phyloP scores from a whole-genome alignment of 2,113 vertebrate genomes.

The Hippocampus guttulatus region DNA sequence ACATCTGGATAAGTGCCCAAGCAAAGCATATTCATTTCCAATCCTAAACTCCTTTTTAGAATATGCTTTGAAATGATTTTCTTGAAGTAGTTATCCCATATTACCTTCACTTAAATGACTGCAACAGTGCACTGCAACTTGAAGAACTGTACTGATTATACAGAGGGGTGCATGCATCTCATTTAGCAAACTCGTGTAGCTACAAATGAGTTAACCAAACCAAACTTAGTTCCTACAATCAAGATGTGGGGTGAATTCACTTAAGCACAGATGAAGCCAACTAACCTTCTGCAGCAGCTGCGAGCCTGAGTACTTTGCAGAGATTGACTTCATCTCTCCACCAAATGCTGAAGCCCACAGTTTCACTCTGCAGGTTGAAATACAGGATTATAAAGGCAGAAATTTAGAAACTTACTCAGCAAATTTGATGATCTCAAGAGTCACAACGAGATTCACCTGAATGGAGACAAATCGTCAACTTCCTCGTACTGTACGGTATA shows the following conservation, averaged over 20 bases:
- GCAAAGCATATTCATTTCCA: constrained; percentile 41
- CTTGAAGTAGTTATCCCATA: constrained; percentile 9
- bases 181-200: not conserved
- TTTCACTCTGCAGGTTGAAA: constrained; percentile 80
- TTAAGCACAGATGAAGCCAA: not conserved
- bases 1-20: constrained; percentile 22
- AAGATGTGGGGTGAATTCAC: not conserved
- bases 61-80: constrained; percentile 53
- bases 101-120: constrained; percentile 49
- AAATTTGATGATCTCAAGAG: not conserved
- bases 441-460: not conserved
- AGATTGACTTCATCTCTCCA: constrained; percentile 98
- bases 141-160: not conserved
- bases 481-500: not conserved
- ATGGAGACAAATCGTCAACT: not conserved
- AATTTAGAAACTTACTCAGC: not conserved
- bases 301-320: constrained; percentile 96
- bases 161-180: not conserved
- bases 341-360: constrained; percentile 99
- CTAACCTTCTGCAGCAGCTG: constrained; percentile 98
- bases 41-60: constrained; percentile 21
- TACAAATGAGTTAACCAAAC: not conserved
- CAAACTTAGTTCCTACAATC: not conserved
- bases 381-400: not conserved
- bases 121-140: not conserved